phyloP scores from a whole-genome alignment of 2,797 vertebrate genomes.

The Sciaenops ocellatus region DNA sequence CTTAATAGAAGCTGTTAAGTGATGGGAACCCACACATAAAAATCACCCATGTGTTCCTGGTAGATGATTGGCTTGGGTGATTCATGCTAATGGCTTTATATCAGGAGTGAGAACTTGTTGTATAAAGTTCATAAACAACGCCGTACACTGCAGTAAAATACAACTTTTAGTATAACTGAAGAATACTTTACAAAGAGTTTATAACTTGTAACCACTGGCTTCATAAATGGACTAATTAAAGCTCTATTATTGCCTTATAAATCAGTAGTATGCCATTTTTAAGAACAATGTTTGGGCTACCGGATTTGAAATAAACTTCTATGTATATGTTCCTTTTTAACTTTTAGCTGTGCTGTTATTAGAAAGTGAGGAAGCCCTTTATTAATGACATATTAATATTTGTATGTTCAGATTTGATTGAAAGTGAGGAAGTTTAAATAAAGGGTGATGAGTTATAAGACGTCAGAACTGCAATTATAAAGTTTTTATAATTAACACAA shows the following conservation, averaged over 20 bases:
- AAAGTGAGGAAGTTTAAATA: neutral
- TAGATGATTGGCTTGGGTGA: slow-evolving; percentile 25
- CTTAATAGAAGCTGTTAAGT: slow-evolving; percentile 40
- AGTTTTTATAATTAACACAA: too few relatives aligned
- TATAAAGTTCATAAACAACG: neutral
- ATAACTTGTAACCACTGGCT: neutral
- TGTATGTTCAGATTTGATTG: neutral
- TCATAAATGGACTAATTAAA: neutral
- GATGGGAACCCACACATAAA: slow-evolving; percentile 40
- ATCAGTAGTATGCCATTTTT: neutral
- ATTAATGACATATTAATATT: neutral
- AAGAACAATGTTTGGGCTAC: neutral
- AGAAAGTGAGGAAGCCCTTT: neutral
- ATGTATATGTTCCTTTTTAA: too few relatives aligned
- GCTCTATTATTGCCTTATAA: neutral
- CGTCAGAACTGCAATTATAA: neutral
- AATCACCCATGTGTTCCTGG: slow-evolving; percentile 29
- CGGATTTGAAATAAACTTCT: slow-evolving; percentile 4
- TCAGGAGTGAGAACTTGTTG: neutral
- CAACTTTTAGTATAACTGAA: neutral
- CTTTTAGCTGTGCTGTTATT: neutral
- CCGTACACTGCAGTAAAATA: neutral
- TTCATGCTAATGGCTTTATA: slow-evolving; percentile 14
- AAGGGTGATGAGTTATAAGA: too few relatives aligned
- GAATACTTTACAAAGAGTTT: neutral